phyloP scores from a whole-genome alignment of 2,797 vertebrate species.

The Coregonus sp. region DNA sequence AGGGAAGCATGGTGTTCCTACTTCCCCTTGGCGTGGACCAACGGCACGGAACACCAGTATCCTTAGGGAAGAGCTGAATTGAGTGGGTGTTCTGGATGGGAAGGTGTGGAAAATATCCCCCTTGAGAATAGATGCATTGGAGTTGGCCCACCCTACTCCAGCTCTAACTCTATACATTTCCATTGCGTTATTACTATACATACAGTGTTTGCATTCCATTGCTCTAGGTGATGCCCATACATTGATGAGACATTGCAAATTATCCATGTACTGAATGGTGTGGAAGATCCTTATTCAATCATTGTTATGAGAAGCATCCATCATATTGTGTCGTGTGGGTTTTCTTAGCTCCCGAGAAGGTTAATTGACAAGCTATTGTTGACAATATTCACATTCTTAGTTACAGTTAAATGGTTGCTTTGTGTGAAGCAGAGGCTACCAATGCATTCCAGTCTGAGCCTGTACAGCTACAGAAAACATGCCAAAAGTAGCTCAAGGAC shows the following conservation, averaged over 20 bases:
- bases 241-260: too few relatives aligned
- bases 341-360: neutral
- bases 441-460: too few relatives aligned
- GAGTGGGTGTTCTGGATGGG: slow-evolving; percentile 34
- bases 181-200: too few relatives aligned
- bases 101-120: slow-evolving; percentile 24
- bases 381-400: neutral
- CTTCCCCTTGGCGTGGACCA: neutral
- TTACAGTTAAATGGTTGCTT: neutral
- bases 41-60: slow-evolving; percentile 19
- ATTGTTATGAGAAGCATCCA: too few relatives aligned
- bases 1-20: slow-evolving; percentile 7
- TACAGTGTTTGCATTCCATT: too few relatives aligned
- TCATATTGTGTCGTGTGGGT: too few relatives aligned
- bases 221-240: too few relatives aligned
- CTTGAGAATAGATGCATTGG: slow-evolving; percentile 25
- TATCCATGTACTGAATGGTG: too few relatives aligned
- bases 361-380: neutral
- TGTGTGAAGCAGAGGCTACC: too few relatives aligned
- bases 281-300: too few relatives aligned
- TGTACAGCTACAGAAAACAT: neutral
- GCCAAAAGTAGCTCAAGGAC: neutral
- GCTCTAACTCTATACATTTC: too few relatives aligned
- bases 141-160: neutral
- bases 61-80: slow-evolving; percentile 21